phyloP scores from a whole-genome alignment of 1,140 invertebrate species.

The Proctacanthus coquilletti region DNA sequence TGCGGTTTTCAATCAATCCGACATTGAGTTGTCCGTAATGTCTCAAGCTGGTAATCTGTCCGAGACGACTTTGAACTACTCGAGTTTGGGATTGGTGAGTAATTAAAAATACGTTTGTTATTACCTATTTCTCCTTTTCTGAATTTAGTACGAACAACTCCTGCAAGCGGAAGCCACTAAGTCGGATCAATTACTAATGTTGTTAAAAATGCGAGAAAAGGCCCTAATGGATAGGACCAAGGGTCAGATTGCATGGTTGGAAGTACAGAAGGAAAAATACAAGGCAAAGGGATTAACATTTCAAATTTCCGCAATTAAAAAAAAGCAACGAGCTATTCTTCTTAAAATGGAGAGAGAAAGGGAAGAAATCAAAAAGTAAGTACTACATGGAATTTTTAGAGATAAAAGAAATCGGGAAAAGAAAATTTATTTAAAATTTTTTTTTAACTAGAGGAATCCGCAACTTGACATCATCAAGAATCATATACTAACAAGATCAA shows the following conservation, averaged over 20 bases:
- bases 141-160: slow-evolving; percentile 8
- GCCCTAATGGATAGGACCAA: slow-evolving; percentile 14
- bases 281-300: slow-evolving; percentile 10
- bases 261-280: slow-evolving; percentile 14
- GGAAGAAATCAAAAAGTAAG: slow-evolving; percentile 11
- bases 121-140: slow-evolving; percentile 2
- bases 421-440: too few relatives aligned
- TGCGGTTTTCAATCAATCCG: slow-evolving; percentile 8
- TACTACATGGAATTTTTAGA: neutral
- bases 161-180: slow-evolving; percentile 10
- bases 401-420: neutral
- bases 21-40: slow-evolving; percentile 4
- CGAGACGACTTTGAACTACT: slow-evolving; percentile 10
- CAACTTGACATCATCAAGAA: too few relatives aligned
- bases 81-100: slow-evolving; percentile 11
- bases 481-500: too few relatives aligned
- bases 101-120: slow-evolving; percentile 1
- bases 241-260: slow-evolving; percentile 16
- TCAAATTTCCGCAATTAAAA: slow-evolving; percentile 9
- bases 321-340: slow-evolving; percentile 13
- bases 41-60: slow-evolving; percentile 6
- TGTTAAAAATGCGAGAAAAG: slow-evolving; percentile 15
- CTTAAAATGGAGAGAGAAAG: slow-evolving; percentile 13
- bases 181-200: slow-evolving; percentile 8
- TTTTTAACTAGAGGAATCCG: too few relatives aligned